Conservation (phyloP, 2,888 invertebrate genomes). For the Meloe dianella region DNA sequence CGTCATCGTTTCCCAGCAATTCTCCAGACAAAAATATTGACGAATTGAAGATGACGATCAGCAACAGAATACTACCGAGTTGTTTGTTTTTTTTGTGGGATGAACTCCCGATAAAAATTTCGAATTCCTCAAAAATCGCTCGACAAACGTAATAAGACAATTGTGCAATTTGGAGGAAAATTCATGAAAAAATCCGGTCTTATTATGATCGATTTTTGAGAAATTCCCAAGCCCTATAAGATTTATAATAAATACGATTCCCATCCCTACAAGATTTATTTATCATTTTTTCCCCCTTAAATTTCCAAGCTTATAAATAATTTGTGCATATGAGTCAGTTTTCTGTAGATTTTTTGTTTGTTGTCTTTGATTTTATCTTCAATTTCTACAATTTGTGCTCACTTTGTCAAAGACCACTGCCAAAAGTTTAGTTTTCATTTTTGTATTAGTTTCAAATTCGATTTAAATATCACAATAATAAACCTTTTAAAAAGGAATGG, state of each 20-base stretch:
- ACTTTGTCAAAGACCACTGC: slow-evolving; percentile 3
- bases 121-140: slow-evolving; percentile 53
- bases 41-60: background rate
- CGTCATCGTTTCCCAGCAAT: slow-evolving; percentile 12
- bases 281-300: slow-evolving; percentile 26
- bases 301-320: slow-evolving; percentile 51
- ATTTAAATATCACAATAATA: slow-evolving; percentile 51
- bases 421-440: background rate
- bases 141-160: slow-evolving; percentile 57
- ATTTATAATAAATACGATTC: slow-evolving; percentile 28
- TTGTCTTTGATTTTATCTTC: slow-evolving; percentile 16
- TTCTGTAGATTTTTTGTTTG: slow-evolving; percentile 22
- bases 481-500: slow-evolving; percentile 34
- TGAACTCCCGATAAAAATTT: background rate
- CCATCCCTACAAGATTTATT: slow-evolving; percentile 46
- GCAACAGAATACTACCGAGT: background rate
- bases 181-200: slow-evolving; percentile 45
- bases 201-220: slow-evolving; percentile 54
- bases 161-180: slow-evolving; percentile 35
- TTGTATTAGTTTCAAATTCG: slow-evolving; percentile 43
- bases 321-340: slow-evolving; percentile 52
- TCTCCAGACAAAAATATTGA: too few relatives aligned
- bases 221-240: background rate
- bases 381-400: background rate
- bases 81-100: background rate